Conservation (phyloP, 2,888 invertebrate species). For the Polydesmus complanatus region DNA sequence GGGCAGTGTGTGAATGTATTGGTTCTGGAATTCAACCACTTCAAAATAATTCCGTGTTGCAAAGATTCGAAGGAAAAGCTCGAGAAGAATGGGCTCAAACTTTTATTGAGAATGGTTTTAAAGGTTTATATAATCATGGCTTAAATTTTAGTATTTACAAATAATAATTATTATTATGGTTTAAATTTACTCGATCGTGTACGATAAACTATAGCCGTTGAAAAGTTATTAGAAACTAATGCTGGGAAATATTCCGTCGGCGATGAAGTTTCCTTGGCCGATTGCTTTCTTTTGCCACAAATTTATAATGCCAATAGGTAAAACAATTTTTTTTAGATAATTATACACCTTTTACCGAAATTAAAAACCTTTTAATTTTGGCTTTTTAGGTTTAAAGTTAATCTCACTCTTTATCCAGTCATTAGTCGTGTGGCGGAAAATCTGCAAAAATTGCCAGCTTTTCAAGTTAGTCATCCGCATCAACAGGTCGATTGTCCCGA, state of each 20-base stretch:
- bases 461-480: conserved; percentile 78
- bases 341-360: neutral
- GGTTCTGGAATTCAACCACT: conserved; percentile 90
- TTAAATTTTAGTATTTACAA: too few relatives aligned
- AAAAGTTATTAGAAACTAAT: conserved; percentile 64
- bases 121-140: conserved; percentile 32
- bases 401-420: conserved; percentile 74
- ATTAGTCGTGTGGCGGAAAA: conserved; percentile 75
- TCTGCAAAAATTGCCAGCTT: conserved; percentile 74
- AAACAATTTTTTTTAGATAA: neutral
- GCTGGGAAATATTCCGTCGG: conserved; percentile 89
- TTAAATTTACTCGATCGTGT: neutral
- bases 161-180: too few relatives aligned
- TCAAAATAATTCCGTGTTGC: conserved; percentile 78
- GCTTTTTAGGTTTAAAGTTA: conserved; percentile 66
- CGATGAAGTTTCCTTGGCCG: conserved; percentile 83
- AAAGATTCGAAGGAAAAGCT: conserved; percentile 50
- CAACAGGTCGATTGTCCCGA: conserved; percentile 84
- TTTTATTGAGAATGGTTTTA: conserved; percentile 80
- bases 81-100: conserved; percentile 86
- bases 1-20: conserved; percentile 82
- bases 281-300: conserved; percentile 89
- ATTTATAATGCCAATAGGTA: conserved; percentile 84
- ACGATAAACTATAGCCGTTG: conserved; percentile 50
- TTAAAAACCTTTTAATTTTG: neutral